Percentiles rank a stretch among this genome's conserved stretches.
Conservation (phyloP, 2,888 invertebrate species). For the Eucera pruinosa region DNA sequence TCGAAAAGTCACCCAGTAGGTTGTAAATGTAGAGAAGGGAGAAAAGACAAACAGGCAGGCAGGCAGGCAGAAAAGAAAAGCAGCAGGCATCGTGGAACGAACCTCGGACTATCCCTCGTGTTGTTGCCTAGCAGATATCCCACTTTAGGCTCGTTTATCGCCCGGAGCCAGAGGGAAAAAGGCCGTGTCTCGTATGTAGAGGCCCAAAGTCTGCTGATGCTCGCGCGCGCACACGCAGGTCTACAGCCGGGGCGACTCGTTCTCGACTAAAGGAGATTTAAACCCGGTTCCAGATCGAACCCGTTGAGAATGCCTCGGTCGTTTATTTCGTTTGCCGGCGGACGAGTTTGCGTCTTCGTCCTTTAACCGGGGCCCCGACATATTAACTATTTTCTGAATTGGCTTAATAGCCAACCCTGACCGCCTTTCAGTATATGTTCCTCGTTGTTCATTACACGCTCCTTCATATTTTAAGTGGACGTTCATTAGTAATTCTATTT, state of each 20-base stretch:
- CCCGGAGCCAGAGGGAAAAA: conserved; percentile 34
- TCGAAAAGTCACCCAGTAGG: conserved; percentile 53
- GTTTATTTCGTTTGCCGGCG: conserved; percentile 56
- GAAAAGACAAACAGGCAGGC: conserved; percentile 31
- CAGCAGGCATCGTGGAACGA: conserved; percentile 47
- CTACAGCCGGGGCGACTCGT: conserved; percentile 54
- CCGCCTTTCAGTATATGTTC: neutral
- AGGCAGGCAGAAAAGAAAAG: conserved; percentile 51
- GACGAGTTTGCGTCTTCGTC: conserved; percentile 43
- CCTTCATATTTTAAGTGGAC: neutral
- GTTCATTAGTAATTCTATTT: neutral
- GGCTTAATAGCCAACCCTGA: conserved; percentile 31
- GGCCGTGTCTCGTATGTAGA: conserved; percentile 16
- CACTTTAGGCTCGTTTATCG: conserved; percentile 53
- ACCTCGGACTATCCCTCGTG: conserved; percentile 45
- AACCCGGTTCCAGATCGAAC: conserved; percentile 68
- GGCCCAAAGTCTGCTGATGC: conserved; percentile 11
- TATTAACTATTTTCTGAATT: conserved; percentile 46
- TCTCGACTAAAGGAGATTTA: conserved; percentile 67
- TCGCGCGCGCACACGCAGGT: conserved; percentile 37
- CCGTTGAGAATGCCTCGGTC: conserved; percentile 63
- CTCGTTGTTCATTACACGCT: conserved; percentile 22
- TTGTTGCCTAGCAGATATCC: conserved; percentile 59
- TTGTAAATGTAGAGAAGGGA: conserved; percentile 15
- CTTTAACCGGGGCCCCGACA: conserved; percentile 44